Evolutionary conservation across 2,888 invertebrate species (phyloP), one percentile per base, ranked within the genome.

Genomic region (Noctua janthina): DNA sequence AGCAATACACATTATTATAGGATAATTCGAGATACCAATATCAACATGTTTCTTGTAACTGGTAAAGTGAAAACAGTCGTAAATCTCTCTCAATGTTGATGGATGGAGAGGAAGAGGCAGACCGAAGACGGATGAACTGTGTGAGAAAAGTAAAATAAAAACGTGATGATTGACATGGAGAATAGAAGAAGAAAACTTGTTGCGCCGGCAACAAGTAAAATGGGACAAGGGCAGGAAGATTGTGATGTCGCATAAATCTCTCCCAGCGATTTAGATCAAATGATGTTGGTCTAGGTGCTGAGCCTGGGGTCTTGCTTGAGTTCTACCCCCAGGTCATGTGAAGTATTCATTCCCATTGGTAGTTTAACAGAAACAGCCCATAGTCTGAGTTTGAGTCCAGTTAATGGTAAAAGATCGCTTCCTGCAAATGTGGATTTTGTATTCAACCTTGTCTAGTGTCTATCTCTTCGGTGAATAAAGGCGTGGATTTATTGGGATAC

Each of bases 1-100:
- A 20, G 29, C 8, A 76, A 43, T 54, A 43, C 46, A 49, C 20
- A 67, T 39, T 81, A 56, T 59, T 51, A 20, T 17, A 64, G 35
- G 0, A 20, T 35, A 35, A 20, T 64, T 35, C 10, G 4, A 64
- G 35, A 35, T 35, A 62, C 29, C 15, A 62, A 29, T 29, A 29
- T 15, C 7, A 62, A 29, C 39, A 68, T 69, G 8, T 59, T 68
- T 59, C 39, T 78, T 78, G 59, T 59, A 67, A 17, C 46, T n/a
- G 17, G 23, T 68, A 39, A 49, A 15, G n/a, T 49, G 35, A 39
- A 62, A 74, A 29, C 35, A 17, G 4, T 56, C 23, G 6, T 59
- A 62, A 49, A 74, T 76, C n/a, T 49, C 10, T n/a, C 56, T 1
- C 64, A 20, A 64, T 35, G 17, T 17, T 3, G 64, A 35, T 64